Conservation (phyloP, 2,113 vertebrate species). For the Crotalus tigris region DNA sequence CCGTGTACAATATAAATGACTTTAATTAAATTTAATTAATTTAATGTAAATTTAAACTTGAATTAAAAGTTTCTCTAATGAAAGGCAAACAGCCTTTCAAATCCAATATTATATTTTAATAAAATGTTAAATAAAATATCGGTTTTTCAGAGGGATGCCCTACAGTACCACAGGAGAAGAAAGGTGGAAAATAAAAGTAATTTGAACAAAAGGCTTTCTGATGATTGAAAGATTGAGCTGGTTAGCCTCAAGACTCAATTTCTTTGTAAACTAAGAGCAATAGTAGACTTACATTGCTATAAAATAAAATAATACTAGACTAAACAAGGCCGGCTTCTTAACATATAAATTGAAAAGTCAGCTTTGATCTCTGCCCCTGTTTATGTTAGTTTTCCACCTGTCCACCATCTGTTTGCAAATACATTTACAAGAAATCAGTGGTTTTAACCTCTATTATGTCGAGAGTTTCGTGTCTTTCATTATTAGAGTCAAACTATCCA, state of each 20-base stretch:
- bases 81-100: not conserved
- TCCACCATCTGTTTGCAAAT: not conserved
- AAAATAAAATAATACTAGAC: too few species aligned
- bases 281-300: too few species aligned
- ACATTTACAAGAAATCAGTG: not conserved
- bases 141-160: not conserved
- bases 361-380: not conserved
- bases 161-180: not conserved
- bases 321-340: not conserved
- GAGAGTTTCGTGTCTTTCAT: not conserved
- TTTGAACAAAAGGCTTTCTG: not conserved
- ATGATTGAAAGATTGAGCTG: not conserved
- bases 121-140: too few species aligned
- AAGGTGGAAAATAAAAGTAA: not conserved
- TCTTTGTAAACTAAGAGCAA: too few species aligned
- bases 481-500: not conserved
- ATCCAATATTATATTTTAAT: not conserved
- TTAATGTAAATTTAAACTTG: too few species aligned
- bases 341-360: not conserved
- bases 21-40: not conserved
- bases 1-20: not conserved
- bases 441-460: not conserved
- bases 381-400: not conserved
- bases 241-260: too few species aligned
- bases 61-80: not conserved